Evolutionary conservation across 1,140 invertebrate species (phyloP), one percentile per base, ranked within the genome.

Genomic region (Drosophila kanapiae): DNA sequence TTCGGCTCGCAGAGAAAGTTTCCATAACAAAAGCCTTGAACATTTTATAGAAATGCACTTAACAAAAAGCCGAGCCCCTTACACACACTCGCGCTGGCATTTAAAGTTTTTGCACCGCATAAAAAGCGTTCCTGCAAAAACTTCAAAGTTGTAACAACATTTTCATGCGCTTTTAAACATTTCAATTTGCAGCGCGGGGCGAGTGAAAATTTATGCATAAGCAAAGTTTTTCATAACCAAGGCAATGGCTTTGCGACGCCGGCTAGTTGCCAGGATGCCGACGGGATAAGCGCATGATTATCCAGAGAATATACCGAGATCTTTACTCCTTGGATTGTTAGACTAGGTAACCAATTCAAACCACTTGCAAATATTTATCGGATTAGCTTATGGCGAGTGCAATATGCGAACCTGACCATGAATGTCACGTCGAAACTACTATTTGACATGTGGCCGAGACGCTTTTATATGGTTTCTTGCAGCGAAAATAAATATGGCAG

Each of bases 111-210:
- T 43, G 60, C 53, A 35, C 18, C 29, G 76, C 63, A 72, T 61
- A 82, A 77, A 76, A 48, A 78, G 57, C 45, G 69, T 35, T 74
- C 49, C 42, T 53, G 62, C 63, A 70, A 60, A 65, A 86, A 86
- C 75, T 87, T 82, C 49, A 87, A 87, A 87, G 76, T 87, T 87
- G 69, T 84, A 88, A 84, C 76, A 88, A 90, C 80, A 87, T 87
- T 87, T 87, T 87, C 61, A 87, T 87, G 84, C 85, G 72, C 84
- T 87, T 88, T 87, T 87, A 88, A 87, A 83, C 84, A 87, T 87
- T 87, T 84, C 80, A 84, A 77, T 84, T 88, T 84, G 47, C 57
- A 54, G 48, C 51, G 45, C 48, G 48, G 56, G 51, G 23, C 51
- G 54, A 48, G 70, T 43, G 48, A 75, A 88, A 87, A 87, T 87